Percentiles rank a stretch among this genome's conserved stretches.
Evolutionary conservation across 1,140 invertebrate genomes (phyloP).

Genomic region (Plutomurus gul): DNA sequence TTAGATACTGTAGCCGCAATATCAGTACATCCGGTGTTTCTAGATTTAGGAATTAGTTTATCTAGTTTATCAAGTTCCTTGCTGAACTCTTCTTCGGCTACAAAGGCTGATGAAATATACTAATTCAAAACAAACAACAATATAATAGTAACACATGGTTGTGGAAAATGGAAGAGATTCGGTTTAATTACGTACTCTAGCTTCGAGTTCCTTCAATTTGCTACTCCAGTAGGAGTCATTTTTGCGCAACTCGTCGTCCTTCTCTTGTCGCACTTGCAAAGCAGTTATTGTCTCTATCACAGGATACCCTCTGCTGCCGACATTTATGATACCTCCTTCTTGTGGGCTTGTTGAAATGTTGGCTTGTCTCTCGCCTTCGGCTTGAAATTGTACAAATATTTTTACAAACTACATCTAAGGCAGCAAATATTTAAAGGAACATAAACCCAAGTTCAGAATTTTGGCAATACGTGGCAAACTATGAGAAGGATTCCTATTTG

Average conservation of each 20-base stretch:
- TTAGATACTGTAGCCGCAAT: slow-evolving; percentile 23
- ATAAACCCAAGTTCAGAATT: background rate
- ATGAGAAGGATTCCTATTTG: background rate
- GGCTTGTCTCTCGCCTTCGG: background rate
- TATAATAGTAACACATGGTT: background rate
- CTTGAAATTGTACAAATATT: background rate
- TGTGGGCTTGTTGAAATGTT: background rate
- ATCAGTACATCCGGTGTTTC: slow-evolving; percentile 30
- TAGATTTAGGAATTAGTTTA: slow-evolving; percentile 42
- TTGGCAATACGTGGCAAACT: background rate
- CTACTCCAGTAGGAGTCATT: slow-evolving; percentile 35
- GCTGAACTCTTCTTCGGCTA: slow-evolving; percentile 40
- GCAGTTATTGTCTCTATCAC: slow-evolving; percentile 40
- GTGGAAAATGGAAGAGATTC: background rate
- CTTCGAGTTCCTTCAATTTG: slow-evolving; percentile 38
- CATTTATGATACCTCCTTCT: slow-evolving; percentile 12
- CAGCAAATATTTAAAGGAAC: background rate
- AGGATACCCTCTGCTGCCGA: slow-evolving; percentile 31
- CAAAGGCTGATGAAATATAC: slow-evolving; percentile 44
- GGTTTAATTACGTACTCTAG: background rate
- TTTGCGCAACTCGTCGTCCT: slow-evolving; percentile 31
- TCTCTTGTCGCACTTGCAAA: slow-evolving; percentile 39
- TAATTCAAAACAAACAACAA: background rate
- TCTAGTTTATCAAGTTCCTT: slow-evolving; percentile 45
- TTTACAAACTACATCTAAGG: background rate